Evolutionary conservation across 2,113 vertebrate genomes (phyloP).

Genomic region (Chlorodrepanis virens): DNA sequence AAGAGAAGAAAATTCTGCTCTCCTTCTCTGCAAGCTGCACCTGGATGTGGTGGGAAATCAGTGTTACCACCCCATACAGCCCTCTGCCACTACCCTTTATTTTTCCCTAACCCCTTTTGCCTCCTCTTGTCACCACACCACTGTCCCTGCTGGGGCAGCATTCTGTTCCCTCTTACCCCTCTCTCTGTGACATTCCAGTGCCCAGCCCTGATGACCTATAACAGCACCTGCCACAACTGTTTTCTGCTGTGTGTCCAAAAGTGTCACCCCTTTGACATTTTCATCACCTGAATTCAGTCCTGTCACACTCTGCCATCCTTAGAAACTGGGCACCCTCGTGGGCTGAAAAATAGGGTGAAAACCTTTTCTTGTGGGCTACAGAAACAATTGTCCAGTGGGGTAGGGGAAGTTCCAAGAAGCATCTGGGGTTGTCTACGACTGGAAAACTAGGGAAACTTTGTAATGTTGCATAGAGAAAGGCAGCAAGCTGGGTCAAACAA

Average conservation of each 20-base stretch:
- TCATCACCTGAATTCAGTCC: background rate
- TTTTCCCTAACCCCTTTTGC: background rate
- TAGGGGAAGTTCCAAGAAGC: background rate
- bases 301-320: background rate
- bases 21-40: rapidly evolving
- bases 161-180: background rate
- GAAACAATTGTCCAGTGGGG: background rate
- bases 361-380: background rate
- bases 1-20: background rate
- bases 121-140: background rate
- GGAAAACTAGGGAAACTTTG: background rate
- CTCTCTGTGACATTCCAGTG: background rate
- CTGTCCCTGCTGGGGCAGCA: background rate
- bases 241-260: background rate
- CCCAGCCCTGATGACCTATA: background rate
- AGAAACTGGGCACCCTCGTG: background rate
- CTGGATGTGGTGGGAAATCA: background rate
- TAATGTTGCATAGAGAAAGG: background rate
- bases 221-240: background rate
- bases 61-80: background rate
- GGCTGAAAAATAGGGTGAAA: background rate
- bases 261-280: background rate
- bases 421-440: background rate
- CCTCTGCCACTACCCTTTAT: background rate
- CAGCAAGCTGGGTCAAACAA: background rate